Evolutionary conservation across 30 jellyfish, hydroid and myxozoan genomes (phyloP).

Genomic region (Turritopsis dohrnii): DNA sequence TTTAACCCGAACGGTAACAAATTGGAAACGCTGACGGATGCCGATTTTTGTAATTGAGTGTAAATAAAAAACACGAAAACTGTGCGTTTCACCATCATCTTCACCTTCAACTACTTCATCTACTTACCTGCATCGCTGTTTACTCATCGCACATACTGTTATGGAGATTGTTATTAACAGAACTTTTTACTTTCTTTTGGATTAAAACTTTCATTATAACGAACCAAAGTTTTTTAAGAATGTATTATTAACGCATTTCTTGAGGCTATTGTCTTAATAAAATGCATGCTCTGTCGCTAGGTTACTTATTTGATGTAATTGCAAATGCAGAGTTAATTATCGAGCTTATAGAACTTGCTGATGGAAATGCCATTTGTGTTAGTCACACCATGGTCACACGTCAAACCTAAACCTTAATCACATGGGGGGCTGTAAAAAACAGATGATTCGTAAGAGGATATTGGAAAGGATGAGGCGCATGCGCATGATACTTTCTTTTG

Average conservation of each 20-base stretch:
- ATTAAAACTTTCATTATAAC: not conserved
- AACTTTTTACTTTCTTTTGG: not conserved
- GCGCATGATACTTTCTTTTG: no score
- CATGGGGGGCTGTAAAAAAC: no score
- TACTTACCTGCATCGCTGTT: no score
- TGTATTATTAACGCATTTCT: not conserved
- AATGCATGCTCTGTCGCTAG: no score
- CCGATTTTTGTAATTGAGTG: not conserved
- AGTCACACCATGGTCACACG: not conserved
- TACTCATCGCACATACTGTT: not conserved
- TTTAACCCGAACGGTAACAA: not conserved
- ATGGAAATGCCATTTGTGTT: not conserved
- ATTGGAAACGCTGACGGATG: not conserved
- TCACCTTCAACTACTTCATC: not conserved
- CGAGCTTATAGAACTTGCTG: not conserved
- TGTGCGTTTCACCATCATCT: not conserved
- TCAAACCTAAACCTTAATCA: no score
- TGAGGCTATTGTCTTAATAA: not conserved
- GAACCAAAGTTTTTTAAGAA: not conserved
- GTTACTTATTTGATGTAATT: not conserved
- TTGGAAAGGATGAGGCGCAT: no score
- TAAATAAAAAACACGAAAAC: not conserved
- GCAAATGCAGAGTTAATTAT: not conserved
- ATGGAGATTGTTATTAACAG: not conserved
- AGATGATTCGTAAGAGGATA: no score